Percentiles rank a stretch among this genome's conserved stretches.
phyloP scores from a whole-genome alignment of 2,797 vertebrate genomes.

The Bovichtus variegatus region DNA sequence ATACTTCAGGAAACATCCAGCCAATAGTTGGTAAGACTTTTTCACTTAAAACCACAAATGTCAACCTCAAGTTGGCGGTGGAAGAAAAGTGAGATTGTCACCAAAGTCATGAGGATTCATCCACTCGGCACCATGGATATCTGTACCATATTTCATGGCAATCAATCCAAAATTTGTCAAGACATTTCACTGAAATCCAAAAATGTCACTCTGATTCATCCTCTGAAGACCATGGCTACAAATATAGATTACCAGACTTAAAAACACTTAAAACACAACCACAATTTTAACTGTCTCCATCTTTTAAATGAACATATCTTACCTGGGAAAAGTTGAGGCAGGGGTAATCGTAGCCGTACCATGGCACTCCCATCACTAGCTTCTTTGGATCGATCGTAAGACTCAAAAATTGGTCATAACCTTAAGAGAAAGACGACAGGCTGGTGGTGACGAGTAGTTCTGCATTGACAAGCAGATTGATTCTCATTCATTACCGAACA shows the following conservation, averaged over 20 bases:
- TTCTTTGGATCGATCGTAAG: slow-evolving; percentile 91
- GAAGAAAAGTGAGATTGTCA: background rate
- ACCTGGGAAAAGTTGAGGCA: slow-evolving; percentile 91
- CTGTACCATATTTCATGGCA: background rate
- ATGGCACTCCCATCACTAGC: slow-evolving; percentile 96
- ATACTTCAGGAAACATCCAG: background rate
- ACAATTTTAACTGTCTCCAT: background rate
- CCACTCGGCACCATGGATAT: background rate
- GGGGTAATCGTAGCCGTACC: slow-evolving; percentile 97
- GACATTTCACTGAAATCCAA: background rate
- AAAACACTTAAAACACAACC: background rate
- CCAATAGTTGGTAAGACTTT: background rate
- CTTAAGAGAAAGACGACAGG: slow-evolving; percentile 77
- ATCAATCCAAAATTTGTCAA: background rate
- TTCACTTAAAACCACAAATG: background rate
- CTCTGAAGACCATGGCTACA: background rate
- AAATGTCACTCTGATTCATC: background rate
- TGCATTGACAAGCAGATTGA: background rate
- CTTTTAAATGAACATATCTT: slow-evolving; percentile 34
- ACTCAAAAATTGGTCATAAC: slow-evolving; percentile 89
- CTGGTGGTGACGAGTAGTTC: background rate
- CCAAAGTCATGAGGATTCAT: background rate
- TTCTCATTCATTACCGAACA: background rate
- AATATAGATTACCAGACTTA: background rate
- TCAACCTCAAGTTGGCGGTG: background rate